Conservation (phyloP, 2,888 invertebrate genomes). For the Laspeyria flexula region DNA sequence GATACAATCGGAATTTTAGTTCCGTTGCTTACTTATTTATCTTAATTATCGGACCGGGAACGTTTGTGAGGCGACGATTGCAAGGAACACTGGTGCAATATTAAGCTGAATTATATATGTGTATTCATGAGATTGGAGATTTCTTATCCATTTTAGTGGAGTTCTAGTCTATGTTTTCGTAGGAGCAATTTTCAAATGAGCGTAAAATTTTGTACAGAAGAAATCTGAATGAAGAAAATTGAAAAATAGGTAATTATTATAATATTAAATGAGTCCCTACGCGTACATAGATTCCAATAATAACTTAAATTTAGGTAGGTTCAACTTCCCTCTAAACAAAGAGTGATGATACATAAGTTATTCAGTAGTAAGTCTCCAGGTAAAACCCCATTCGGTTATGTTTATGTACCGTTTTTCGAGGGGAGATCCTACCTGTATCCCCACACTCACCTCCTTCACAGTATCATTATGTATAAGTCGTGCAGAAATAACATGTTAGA, state of each 20-base stretch:
- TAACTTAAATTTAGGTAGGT: conserved; percentile 12
- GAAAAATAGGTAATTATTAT: conserved; percentile 15
- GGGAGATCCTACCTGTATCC: conserved; percentile 4
- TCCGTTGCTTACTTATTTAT: conserved; percentile 41
- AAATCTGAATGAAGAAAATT: background rate
- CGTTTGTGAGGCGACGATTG: conserved; percentile 44
- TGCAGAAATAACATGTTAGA: background rate
- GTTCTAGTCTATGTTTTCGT: background rate
- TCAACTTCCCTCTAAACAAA: conserved; percentile 22
- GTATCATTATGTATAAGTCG: background rate
- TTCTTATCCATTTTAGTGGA: conserved; percentile 11
- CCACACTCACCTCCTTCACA: background rate
- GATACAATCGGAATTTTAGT: conserved; percentile 46
- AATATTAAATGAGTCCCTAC: conserved; percentile 15
- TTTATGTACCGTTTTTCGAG: conserved; percentile 13
- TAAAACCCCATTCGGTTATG: conserved; percentile 19
- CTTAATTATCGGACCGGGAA: conserved; percentile 41
- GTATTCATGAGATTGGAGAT: conserved; percentile 30
- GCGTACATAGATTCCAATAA: conserved; percentile 9
- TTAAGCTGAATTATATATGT: conserved; percentile 32
- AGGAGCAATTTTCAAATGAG: conserved; percentile 2
- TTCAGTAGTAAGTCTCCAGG: conserved; percentile 21
- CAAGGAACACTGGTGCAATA: conserved; percentile 30
- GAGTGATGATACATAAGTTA: conserved; percentile 38
- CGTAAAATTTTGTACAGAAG: background rate